Evolutionary conservation across 2,888 invertebrate species (phyloP).

Genomic region (Pollenia angustigena): DNA sequence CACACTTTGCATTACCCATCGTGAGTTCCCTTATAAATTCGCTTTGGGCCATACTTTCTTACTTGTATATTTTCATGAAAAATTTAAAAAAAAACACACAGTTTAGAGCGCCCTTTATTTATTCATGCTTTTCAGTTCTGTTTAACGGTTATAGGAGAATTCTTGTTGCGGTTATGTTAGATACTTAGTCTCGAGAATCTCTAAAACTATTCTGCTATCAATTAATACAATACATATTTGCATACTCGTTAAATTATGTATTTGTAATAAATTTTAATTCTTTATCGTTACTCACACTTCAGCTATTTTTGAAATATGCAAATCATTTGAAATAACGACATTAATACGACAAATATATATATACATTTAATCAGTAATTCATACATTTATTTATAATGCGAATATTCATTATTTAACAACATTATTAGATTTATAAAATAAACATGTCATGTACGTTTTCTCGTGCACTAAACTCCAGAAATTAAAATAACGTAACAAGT

Average conservation of each 20-base stretch:
- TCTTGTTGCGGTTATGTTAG: no score
- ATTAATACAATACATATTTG: background rate
- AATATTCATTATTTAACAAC: background rate
- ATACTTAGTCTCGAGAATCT: background rate
- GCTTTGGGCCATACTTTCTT: no score
- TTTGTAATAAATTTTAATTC: conserved; percentile 8
- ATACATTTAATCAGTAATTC: conserved; percentile 17
- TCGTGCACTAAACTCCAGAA: background rate
- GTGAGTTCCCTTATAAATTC: no score
- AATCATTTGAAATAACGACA: conserved; percentile 47
- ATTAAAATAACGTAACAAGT: conserved; percentile 13
- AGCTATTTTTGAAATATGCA: conserved; percentile 40
- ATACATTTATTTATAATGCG: background rate
- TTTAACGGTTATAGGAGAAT: no score
- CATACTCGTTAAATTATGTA: background rate
- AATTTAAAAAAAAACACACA: no score
- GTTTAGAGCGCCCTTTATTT: no score
- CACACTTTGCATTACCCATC: no score
- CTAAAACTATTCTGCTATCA: background rate
- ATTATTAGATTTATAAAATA: conserved; percentile 37
- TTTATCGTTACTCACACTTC: conserved; percentile 33
- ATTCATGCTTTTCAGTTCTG: no score
- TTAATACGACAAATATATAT: conserved; percentile 5
- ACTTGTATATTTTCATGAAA: no score
- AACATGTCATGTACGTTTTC: background rate